These are phyloP conservation scores for Cyphomyrus plagiostoma DNA, from an alignment of 2,113 vertebrate species.

Conservation along the genomic window DNA sequence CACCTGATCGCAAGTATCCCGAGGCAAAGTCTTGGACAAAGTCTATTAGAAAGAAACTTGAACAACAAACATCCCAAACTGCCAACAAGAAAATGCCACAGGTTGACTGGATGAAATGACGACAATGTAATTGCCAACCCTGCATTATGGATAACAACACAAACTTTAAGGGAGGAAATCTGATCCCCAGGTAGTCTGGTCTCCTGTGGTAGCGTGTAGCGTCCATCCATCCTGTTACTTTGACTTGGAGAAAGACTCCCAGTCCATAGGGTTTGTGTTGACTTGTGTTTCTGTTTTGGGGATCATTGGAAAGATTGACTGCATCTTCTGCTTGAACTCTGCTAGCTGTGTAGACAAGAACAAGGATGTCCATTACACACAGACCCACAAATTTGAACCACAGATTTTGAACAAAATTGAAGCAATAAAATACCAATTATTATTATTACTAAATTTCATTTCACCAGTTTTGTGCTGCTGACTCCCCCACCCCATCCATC, in stretches of 20 bases:
- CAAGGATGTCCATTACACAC: background rate
- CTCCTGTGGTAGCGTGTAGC: background rate
- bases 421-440: too few relatives aligned
- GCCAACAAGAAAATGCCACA: background rate
- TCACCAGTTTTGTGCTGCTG: background rate
- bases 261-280: slow-evolving; percentile 51
- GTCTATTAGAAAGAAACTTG: background rate
- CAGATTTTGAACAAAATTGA: too few relatives aligned
- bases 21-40: background rate
- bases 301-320: slow-evolving; percentile 74
- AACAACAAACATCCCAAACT: background rate
- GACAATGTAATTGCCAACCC: background rate
- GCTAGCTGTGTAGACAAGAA: slow-evolving; percentile 61
- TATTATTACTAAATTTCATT: too few relatives aligned
- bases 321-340: slow-evolving; percentile 82
- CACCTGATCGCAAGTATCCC: background rate
- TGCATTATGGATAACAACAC: background rate
- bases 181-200: background rate
- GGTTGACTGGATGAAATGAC: background rate
- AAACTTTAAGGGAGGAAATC: background rate
- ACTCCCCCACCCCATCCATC: background rate
- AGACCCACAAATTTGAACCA: background rate
- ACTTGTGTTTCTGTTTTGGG: slow-evolving; percentile 57
- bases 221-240: slow-evolving; percentile 54
- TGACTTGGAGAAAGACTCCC: slow-evolving; percentile 73